A percentile compares a stretch with the other conserved stretches of the same genome.
Evolutionary conservation across 2,888 invertebrate genomes (phyloP).

Genomic region (Craniophora ligustri): DNA sequence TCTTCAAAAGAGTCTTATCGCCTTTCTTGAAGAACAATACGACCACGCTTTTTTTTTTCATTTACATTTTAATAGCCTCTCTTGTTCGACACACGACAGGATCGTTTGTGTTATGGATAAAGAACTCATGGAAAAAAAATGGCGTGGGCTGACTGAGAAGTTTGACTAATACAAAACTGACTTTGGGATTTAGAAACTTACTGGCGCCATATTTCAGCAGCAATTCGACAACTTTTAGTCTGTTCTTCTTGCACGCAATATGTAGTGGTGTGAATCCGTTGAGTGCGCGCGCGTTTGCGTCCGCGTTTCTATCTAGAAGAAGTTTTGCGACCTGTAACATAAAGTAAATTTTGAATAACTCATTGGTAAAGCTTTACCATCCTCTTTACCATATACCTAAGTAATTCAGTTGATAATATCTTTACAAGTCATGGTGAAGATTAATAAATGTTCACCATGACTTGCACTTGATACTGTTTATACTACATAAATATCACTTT

Average conservation of each 20-base stretch:
- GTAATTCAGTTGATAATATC: background rate
- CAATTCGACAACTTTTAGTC: constrained; percentile 98
- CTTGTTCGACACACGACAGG: no score
- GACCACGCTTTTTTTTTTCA: no score
- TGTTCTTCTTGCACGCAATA: constrained; percentile 99
- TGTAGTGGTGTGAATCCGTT: constrained; percentile 99
- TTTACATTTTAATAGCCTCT: no score
- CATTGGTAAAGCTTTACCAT: constrained; percentile 7
- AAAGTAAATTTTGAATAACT: background rate
- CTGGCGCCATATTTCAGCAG: constrained; percentile 98
- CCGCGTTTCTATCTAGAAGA: constrained; percentile 97
- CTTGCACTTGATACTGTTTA: no score
- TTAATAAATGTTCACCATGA: no score
- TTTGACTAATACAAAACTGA: no score
- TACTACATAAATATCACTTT: no score
- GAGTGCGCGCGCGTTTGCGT: constrained; percentile 97
- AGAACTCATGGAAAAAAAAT: no score
- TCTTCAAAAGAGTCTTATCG: no score
- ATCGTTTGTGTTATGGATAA: no score
- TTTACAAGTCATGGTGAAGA: background rate
- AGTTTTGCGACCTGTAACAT: constrained; percentile 94
- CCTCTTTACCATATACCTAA: background rate
- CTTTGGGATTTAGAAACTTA: constrained; percentile 67
- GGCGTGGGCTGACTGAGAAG: no score
- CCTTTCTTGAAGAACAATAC: no score